Conservation (phyloP, 2,113 vertebrate species). For the Rousettus leschenaultii region DNA sequence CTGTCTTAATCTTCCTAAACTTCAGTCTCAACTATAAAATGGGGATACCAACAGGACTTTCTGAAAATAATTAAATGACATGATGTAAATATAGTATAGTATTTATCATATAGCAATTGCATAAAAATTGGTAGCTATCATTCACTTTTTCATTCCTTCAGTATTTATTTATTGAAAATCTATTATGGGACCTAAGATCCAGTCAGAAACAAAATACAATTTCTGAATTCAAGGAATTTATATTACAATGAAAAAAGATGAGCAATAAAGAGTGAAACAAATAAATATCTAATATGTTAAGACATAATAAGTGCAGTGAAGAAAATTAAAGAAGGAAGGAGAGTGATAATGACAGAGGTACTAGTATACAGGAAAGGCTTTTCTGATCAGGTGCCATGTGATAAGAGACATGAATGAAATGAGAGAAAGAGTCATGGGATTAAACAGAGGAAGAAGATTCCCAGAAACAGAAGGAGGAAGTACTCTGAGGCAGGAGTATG, state of each 20-base stretch:
- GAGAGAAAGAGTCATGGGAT: neutral
- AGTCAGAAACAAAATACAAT: neutral
- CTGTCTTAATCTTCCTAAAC: slow-evolving; percentile 1
- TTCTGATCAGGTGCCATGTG: neutral
- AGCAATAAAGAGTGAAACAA: slow-evolving; percentile 9
- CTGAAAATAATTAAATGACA: neutral
- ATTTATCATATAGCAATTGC: neutral
- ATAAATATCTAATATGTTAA: neutral
- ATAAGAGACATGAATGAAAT: neutral
- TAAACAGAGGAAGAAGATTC: neutral
- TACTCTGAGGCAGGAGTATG: neutral
- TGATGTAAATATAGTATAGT: neutral
- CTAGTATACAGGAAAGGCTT: neutral
- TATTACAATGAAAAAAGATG: neutral
- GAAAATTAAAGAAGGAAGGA: neutral
- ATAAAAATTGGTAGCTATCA: neutral
- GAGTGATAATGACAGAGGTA: neutral
- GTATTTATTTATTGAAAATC: neutral
- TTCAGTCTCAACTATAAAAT: neutral
- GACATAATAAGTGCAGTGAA: neutral
- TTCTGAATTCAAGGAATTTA: neutral
- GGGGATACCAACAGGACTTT: neutral
- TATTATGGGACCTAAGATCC: neutral
- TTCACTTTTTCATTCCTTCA: neutral
- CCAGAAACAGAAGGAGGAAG: neutral